Evolutionary conservation across 2,113 vertebrate genomes (phyloP), one percentile per base, ranked within the genome.

Genomic region (Lepisosteus oculatus): DNA sequence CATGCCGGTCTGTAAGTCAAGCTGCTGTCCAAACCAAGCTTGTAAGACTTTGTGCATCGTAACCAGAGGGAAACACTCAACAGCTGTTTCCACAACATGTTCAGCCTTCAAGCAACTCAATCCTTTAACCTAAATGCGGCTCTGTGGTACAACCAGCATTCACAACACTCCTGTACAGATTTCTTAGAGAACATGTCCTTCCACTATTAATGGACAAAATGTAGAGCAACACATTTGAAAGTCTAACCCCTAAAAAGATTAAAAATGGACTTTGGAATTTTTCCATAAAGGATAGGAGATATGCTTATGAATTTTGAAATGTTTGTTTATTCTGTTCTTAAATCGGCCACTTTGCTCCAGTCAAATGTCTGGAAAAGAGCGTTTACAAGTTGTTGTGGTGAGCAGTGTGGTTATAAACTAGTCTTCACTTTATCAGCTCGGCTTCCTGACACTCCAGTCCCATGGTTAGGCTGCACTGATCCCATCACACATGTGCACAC

Each of bases 391-490:
- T 88, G 84, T 85, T 82, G 80, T 81, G 85, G 85, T 4, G n/a
- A 64, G 71, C 67, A 75, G 45, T 80, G 83, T 73, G 81, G 80
- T 67, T 15, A 79, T 29, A 29, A 71, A 78, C 68, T 47, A 55
- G 69, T 75, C 57, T 6, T 13, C 57, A 59, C 57, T 59, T 59
- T n/a, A 59, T 59, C 74, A 68, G 75, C 68, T 62, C 55, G 73
- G 51, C 65, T 11, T 43, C 65, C 55, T 43, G 57, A 55, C 61
- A 72, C 72, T 71, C 70, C 65, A 79, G 78, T 76, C 69, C 73
- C 67, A 78, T 78, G 70, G 85, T 87, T 87, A 86, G 82, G 79
- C 82, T 85, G 80, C 86, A 88, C 88, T 79, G 84, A 87, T 85
- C 85, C 83, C 84, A 83, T 83, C 84, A 79, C 82, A 79, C 9